Conservation (phyloP, 2,888 invertebrate genomes). For the Acleris literana region DNA sequence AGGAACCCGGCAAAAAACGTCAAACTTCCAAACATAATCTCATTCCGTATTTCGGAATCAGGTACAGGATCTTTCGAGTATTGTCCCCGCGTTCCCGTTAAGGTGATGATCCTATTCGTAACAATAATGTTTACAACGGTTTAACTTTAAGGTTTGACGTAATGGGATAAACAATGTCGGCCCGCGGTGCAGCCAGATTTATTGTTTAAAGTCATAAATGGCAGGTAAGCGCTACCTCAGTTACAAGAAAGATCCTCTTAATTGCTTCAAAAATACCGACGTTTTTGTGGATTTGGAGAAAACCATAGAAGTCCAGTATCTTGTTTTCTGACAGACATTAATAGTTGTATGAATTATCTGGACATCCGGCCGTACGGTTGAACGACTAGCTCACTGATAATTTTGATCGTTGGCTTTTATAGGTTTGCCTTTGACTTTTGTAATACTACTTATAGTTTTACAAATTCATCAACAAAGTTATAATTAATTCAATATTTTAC, state of each 20-base stretch:
- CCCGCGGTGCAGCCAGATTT: slow-evolving; percentile 52
- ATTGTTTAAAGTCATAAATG: slow-evolving; percentile 68
- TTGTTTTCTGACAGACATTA: slow-evolving; percentile 31
- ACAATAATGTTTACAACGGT: slow-evolving; percentile 54
- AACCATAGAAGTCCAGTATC: slow-evolving; percentile 34
- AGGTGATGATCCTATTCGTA: slow-evolving; percentile 71
- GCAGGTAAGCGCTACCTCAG: slow-evolving; percentile 78
- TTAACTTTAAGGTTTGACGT: slow-evolving; percentile 63
- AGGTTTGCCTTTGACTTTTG: slow-evolving; percentile 7
- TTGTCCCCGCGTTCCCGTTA: slow-evolving; percentile 64
- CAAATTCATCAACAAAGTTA: slow-evolving; percentile 12
- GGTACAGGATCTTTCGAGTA: slow-evolving; percentile 60
- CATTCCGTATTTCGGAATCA: slow-evolving; percentile 47
- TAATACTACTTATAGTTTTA: neutral
- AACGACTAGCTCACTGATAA: slow-evolving; percentile 13
- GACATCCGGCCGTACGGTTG: slow-evolving; percentile 35
- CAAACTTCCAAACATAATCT: slow-evolving; percentile 26
- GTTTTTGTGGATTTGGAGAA: slow-evolving; percentile 50
- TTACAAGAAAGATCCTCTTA: slow-evolving; percentile 66
- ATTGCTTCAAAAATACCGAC: slow-evolving; percentile 65
- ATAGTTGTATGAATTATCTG: slow-evolving; percentile 41
- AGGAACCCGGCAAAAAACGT: slow-evolving; percentile 17
- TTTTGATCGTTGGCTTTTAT: slow-evolving; percentile 1
- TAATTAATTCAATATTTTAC: slow-evolving; percentile 43
- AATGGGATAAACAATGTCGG: slow-evolving; percentile 72